Evolutionary conservation across 2,113 vertebrate species (phyloP).

Genomic region (Hyla sarda): DNA sequence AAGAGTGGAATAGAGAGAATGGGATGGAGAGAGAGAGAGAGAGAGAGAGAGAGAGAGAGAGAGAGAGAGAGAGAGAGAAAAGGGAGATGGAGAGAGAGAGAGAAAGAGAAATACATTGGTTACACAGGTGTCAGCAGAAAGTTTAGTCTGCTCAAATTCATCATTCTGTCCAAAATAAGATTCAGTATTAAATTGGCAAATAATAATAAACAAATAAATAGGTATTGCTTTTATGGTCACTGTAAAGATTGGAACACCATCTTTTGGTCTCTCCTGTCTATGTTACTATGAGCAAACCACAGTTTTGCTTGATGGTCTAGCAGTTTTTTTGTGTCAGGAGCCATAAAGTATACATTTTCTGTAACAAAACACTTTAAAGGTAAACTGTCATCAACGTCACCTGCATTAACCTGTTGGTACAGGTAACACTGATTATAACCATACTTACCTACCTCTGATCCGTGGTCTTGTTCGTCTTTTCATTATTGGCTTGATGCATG

Average conservation of each 20-base stretch:
- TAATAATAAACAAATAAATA: neutral
- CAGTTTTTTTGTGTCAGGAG: too few relatives aligned
- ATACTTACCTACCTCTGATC: too few relatives aligned
- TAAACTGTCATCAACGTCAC: too few relatives aligned
- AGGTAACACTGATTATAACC: too few relatives aligned
- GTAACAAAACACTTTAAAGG: too few relatives aligned
- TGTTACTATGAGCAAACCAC: too few relatives aligned
- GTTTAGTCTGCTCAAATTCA: slow-evolving; percentile 31
- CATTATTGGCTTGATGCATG: too few relatives aligned
- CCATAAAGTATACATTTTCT: too few relatives aligned
- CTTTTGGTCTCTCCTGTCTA: neutral
- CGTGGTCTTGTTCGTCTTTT: too few relatives aligned
- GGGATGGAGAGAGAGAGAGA: slow-evolving; percentile 59
- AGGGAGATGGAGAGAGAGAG: slow-evolving; percentile 61
- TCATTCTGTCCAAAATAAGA: neutral
- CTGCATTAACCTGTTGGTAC: too few relatives aligned
- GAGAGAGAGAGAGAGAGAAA: slow-evolving; percentile 51
- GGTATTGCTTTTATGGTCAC: neutral
- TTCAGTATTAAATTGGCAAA: neutral
- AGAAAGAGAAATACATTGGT: slow-evolving; percentile 62
- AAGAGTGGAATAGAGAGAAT: slow-evolving; percentile 58
- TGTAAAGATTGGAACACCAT: neutral
- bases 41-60: slow-evolving; percentile 61
- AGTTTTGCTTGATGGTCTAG: too few relatives aligned
- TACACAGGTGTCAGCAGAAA: slow-evolving; percentile 43